phyloP scores from a whole-genome alignment of 2,888 invertebrate genomes.

The Dicyrtomina minuta region DNA sequence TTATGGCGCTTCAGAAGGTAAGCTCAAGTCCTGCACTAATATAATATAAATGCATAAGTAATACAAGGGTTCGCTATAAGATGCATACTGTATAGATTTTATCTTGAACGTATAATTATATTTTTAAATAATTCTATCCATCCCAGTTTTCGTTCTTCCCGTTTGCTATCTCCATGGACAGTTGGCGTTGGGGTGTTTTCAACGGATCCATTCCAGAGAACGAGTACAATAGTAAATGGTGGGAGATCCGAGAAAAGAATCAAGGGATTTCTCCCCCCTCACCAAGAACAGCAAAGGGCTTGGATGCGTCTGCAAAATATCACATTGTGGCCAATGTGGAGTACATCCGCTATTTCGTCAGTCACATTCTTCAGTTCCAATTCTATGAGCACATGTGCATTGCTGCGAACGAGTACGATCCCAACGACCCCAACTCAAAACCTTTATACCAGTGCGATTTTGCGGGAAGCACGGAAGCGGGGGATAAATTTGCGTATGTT shows the following conservation, averaged over 20 bases:
- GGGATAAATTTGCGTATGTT: constrained; percentile 42
- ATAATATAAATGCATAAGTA: neutral
- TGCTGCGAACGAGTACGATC: constrained; percentile 56
- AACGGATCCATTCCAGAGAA: constrained; percentile 46
- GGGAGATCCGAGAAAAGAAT: constrained; percentile 48
- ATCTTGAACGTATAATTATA: neutral
- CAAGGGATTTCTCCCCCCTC: constrained; percentile 43
- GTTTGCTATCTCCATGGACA: constrained; percentile 55
- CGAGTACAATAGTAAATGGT: constrained; percentile 54
- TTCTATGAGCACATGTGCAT: constrained; percentile 59
- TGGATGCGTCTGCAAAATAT: constrained; percentile 57
- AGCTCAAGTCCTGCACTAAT: neutral
- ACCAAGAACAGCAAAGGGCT: constrained; percentile 50
- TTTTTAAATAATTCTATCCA: neutral
- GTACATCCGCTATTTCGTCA: constrained; percentile 58
- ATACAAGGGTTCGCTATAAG: no score
- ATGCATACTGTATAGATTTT: no score
- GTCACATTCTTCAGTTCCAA: constrained; percentile 60
- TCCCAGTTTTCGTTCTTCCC: constrained; percentile 55
- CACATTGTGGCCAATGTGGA: constrained; percentile 55
- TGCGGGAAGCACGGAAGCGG: constrained; percentile 57
- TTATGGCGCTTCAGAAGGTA: constrained; percentile 54
- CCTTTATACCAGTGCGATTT: constrained; percentile 58
- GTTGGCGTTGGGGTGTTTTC: constrained; percentile 55
- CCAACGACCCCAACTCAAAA: constrained; percentile 16